Conservation (phyloP, 2,888 invertebrate genomes). For the Lithophane socia region DNA sequence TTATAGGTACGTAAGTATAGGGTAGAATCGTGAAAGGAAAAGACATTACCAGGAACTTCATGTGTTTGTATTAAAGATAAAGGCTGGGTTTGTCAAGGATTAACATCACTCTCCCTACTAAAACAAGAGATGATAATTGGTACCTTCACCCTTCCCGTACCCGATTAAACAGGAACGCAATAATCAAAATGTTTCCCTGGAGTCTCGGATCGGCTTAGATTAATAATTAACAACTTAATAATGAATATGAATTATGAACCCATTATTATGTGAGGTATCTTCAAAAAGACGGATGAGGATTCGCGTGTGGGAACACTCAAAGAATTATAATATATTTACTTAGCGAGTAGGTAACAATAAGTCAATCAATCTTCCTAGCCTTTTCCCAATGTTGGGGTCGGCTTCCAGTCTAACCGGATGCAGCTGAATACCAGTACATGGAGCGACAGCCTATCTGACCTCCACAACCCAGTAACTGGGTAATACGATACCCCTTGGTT, state of each 20-base stretch:
- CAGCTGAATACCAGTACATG: too few relatives aligned
- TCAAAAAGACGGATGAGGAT: not conserved
- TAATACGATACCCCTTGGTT: too few relatives aligned
- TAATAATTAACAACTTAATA: constrained; percentile 27
- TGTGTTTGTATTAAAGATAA: not conserved
- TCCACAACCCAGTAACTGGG: too few relatives aligned
- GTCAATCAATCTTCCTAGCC: too few relatives aligned
- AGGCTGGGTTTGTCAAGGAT: not conserved
- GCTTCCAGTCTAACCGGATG: too few relatives aligned
- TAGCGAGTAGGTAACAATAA: not conserved
- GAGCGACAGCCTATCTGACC: too few relatives aligned
- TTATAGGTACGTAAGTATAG: not conserved
- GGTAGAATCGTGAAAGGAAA: not conserved
- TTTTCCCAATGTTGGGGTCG: too few relatives aligned
- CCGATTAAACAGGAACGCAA: constrained; percentile 26
- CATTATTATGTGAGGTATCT: not conserved
- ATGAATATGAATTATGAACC: not conserved
- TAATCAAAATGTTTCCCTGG: constrained; percentile 29
- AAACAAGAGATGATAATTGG: constrained; percentile 5
- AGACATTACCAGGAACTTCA: not conserved
- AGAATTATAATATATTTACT: not conserved
- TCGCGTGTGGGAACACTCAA: not conserved
- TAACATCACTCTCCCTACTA: too few relatives aligned
- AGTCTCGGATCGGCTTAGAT: constrained; percentile 17
- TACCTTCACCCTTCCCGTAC: constrained; percentile 12